Conservation (phyloP, 2,888 invertebrate genomes). For the Antheraea yamamai region DNA sequence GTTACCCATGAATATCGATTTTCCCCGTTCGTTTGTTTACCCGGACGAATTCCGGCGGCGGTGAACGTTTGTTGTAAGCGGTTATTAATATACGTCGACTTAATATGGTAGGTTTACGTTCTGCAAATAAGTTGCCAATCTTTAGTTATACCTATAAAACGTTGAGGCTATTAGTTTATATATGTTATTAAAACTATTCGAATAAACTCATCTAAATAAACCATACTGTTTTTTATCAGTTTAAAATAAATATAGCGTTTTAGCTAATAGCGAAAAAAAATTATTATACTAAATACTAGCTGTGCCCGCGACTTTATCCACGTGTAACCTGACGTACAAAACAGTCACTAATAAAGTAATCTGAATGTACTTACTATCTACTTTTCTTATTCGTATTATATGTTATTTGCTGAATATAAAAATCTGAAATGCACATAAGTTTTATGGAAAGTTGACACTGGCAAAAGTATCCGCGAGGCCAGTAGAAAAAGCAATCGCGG, state of each 20-base stretch:
- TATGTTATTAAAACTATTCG: background rate
- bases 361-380: too few species aligned
- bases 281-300: too few species aligned
- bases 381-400: too few species aligned
- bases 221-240: too few species aligned
- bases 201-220: background rate
- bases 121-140: slow-evolving; percentile 24
- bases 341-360: too few species aligned
- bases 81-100: slow-evolving; percentile 61
- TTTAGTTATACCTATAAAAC: slow-evolving; percentile 10
- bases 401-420: too few species aligned
- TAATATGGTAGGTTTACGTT: slow-evolving; percentile 53
- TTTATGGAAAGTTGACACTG: background rate
- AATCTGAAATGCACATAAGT: too few species aligned
- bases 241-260: too few species aligned
- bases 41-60: slow-evolving; percentile 62
- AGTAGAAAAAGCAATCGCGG: background rate
- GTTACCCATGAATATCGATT: slow-evolving; percentile 65
- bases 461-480: background rate
- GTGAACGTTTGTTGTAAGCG: slow-evolving; percentile 47
- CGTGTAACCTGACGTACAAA: too few species aligned
- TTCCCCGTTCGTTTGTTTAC: slow-evolving; percentile 66
- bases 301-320: too few species aligned
- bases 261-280: too few species aligned
- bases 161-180: background rate